These are phyloP conservation scores for Drosophila kokeensis DNA, from an alignment of 2,888 invertebrate species.

Conservation along the genomic window DNA sequence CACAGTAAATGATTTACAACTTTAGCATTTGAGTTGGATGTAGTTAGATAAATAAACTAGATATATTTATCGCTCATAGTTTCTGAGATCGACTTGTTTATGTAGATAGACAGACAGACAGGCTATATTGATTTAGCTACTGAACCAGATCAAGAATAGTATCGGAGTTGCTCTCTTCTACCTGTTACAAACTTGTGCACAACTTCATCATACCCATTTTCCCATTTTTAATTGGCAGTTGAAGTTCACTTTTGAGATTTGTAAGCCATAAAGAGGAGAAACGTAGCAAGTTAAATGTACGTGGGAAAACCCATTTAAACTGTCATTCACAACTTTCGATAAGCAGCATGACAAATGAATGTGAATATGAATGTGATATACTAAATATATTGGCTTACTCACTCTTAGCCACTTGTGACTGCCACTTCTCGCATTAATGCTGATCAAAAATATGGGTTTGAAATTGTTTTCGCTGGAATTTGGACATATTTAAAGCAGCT, in stretches of 20 bases:
- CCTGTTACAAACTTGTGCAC: background rate
- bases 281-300: constrained; percentile 1
- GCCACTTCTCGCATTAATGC: background rate
- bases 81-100: too few species aligned
- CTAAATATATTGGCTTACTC: background rate
- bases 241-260: constrained; percentile 19
- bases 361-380: background rate
- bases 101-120: background rate
- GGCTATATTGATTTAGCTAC: rapidly evolving
- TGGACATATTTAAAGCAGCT: background rate
- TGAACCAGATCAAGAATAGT: background rate
- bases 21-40: too few species aligned
- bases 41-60: background rate
- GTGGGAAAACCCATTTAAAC: background rate
- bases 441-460: background rate
- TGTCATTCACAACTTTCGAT: constrained; percentile 21
- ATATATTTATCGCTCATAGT: background rate
- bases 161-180: background rate
- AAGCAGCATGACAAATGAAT: background rate
- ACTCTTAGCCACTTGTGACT: background rate
- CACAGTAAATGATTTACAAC: rapidly evolving
- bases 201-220: background rate
- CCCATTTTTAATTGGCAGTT: constrained; percentile 3
- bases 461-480: background rate
- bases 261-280: background rate